Evolutionary conservation across 2,797 vertebrate genomes (phyloP).

Genomic region (Gambelia wislizenii): DNA sequence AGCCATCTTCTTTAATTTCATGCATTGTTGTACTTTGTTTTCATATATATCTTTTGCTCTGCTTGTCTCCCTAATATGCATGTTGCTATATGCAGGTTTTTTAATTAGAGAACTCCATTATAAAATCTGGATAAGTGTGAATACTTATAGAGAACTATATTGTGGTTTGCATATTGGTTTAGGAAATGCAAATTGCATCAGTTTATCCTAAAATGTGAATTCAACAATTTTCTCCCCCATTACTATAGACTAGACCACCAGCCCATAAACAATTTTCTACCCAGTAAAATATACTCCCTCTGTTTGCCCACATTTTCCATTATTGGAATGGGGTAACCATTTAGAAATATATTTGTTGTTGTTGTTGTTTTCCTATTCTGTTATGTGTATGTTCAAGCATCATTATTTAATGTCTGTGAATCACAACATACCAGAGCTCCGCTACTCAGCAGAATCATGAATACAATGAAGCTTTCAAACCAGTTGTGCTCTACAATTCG

Average conservation of each 20-base stretch:
- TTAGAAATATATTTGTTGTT: not conserved
- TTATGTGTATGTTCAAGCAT: conserved; percentile 69
- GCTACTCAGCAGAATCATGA: conserved; percentile 97
- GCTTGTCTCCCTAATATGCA: not conserved
- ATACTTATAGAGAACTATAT: too few relatives aligned
- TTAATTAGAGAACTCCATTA: not conserved
- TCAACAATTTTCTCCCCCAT: not conserved
- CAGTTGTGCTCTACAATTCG: conserved; percentile 96
- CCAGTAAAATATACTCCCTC: not conserved
- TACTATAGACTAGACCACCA: too few relatives aligned
- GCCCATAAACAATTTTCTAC: not conserved
- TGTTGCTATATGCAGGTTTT: not conserved
- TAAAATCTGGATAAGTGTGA: not conserved
- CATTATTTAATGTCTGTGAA: conserved; percentile 85
- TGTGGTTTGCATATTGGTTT: too few relatives aligned
- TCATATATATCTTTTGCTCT: not conserved
- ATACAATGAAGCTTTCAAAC: conserved; percentile 98
- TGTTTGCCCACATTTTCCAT: not conserved
- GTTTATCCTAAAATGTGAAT: too few relatives aligned
- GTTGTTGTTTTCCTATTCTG: not conserved
- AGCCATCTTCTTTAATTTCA: too few relatives aligned
- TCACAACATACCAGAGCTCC: conserved; percentile 86
- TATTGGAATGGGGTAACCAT: not conserved
- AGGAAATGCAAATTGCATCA: too few relatives aligned
- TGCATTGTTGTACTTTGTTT: too few relatives aligned